phyloP scores from a whole-genome alignment of 2,888 invertebrate species.

The Chrysolina haemoptera region DNA sequence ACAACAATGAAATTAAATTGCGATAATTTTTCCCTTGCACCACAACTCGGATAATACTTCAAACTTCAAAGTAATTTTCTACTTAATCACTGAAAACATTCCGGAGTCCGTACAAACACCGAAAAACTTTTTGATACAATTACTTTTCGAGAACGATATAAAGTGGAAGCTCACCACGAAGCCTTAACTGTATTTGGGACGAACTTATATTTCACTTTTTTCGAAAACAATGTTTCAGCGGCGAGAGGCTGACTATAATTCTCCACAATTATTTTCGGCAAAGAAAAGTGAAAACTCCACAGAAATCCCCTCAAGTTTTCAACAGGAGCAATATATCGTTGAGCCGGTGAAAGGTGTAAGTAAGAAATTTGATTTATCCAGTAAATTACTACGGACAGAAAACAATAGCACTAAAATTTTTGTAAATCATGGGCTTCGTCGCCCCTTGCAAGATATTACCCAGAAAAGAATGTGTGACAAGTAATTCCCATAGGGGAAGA shows the following conservation, averaged over 20 bases:
- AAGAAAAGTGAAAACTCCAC: constrained; percentile 16
- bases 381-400: constrained; percentile 4
- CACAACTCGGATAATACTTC: constrained; percentile 18
- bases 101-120: constrained; percentile 17
- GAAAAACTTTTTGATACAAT: constrained; percentile 21
- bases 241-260: constrained; percentile 10
- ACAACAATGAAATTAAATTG: constrained; percentile 2
- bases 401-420: constrained; percentile 2
- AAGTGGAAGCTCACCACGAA: constrained; percentile 13
- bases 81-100: constrained; percentile 20
- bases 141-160: constrained; percentile 16
- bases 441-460: background rate
- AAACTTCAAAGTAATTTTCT: constrained; percentile 16
- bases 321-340: constrained; percentile 12
- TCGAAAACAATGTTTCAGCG: constrained; percentile 20
- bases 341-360: constrained; percentile 5
- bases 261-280: constrained; percentile 17
- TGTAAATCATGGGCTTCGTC: background rate
- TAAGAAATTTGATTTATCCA: constrained; percentile 13
- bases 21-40: constrained; percentile 15
- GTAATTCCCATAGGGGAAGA: background rate
- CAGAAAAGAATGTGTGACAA: background rate
- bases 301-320: constrained; percentile 11
- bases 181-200: constrained; percentile 19
- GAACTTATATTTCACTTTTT: constrained; percentile 22